Percentiles rank a stretch among this genome's conserved stretches.
Conservation (phyloP, 1,140 invertebrate species). For the Hestina assimilis region DNA sequence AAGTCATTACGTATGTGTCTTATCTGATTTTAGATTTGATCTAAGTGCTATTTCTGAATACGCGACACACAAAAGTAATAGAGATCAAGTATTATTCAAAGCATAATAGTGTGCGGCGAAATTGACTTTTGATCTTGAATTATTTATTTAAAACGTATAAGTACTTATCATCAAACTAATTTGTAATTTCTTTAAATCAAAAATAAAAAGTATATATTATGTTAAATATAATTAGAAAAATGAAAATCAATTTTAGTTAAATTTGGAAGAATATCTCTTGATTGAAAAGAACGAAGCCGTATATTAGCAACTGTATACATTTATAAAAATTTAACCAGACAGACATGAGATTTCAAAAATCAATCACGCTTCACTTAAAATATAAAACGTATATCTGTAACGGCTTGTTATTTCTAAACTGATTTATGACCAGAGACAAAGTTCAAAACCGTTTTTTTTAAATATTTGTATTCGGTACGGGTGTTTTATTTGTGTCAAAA, state of each 20-base stretch:
- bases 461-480: slow-evolving; percentile 73
- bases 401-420: slow-evolving; percentile 66
- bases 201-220: too few relatives aligned
- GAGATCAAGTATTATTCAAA: slow-evolving; percentile 19
- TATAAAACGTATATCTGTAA: slow-evolving; percentile 53
- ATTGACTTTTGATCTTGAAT: neutral
- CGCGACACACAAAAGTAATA: slow-evolving; percentile 19
- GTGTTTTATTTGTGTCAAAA: slow-evolving; percentile 75
- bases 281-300: too few relatives aligned
- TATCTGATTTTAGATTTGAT: slow-evolving; percentile 48
- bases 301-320: too few relatives aligned
- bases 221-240: too few relatives aligned
- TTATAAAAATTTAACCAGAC: neutral
- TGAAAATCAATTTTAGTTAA: too few relatives aligned
- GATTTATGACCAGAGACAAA: slow-evolving; percentile 72
- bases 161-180: too few relatives aligned
- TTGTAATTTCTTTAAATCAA: too few relatives aligned
- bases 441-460: slow-evolving; percentile 68
- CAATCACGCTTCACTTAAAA: slow-evolving; percentile 68
- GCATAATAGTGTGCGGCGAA: neutral
- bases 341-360: slow-evolving; percentile 31
- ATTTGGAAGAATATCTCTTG: too few relatives aligned
- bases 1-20: slow-evolving; percentile 55
- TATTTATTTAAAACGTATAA: neutral
- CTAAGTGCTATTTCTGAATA: slow-evolving; percentile 25